These are phyloP conservation scores for Champsocephalus gunnari DNA, from an alignment of 2,797 vertebrate genomes.

Conservation along the genomic window DNA sequence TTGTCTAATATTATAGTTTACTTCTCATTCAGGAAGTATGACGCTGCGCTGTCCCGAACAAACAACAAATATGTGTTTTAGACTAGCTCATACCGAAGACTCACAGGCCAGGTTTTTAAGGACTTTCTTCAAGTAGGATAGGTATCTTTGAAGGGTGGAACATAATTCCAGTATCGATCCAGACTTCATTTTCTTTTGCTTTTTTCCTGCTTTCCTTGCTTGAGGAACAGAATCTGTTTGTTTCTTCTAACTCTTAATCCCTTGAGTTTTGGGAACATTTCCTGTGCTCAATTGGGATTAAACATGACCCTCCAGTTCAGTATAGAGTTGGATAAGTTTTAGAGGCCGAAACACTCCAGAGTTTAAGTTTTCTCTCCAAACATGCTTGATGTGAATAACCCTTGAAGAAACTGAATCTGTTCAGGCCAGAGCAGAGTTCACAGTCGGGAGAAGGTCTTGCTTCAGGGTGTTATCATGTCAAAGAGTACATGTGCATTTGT, in stretches of 20 bases:
- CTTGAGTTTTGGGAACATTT: constrained; percentile 38
- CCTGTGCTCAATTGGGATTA: constrained; percentile 37
- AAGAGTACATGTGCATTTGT: neutral
- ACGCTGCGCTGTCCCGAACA: neutral
- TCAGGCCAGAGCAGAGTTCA: constrained; percentile 28
- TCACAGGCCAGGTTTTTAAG: neutral
- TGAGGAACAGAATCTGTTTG: constrained; percentile 19
- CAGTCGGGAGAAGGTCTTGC: neutral
- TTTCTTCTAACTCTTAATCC: constrained; percentile 40
- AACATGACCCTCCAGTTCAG: constrained; percentile 17
- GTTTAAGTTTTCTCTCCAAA: constrained; percentile 1
- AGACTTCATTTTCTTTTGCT: constrained; percentile 5
- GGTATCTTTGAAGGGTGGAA: neutral
- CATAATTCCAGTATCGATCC: neutral
- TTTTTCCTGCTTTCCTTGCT: neutral
- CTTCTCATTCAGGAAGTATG: too few relatives aligned
- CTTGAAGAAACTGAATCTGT: constrained; percentile 29
- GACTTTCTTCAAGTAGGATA: neutral
- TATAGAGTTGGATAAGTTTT: neutral
- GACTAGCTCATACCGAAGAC: neutral
- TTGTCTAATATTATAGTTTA: too few relatives aligned
- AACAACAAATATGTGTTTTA: neutral
- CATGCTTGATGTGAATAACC: constrained; percentile 2
- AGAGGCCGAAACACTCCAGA: constrained; percentile 1
- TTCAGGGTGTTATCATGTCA: neutral